Evolutionary conservation across 2,888 invertebrate genomes (phyloP), one percentile per base, ranked within the genome.

Genomic region (Cataglyphis altisquamis): DNA sequence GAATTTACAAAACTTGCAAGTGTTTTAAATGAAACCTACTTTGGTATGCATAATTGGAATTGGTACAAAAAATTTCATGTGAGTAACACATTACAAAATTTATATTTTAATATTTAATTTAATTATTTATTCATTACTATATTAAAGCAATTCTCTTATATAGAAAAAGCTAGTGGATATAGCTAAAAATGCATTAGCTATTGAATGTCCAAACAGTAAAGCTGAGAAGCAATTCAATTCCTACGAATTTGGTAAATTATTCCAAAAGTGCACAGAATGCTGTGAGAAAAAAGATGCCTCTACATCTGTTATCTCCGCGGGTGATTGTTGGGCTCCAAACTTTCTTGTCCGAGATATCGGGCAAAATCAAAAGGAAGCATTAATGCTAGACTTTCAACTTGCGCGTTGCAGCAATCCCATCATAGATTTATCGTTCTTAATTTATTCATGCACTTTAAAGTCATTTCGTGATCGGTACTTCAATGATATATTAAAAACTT

Each of bases 321-420:
- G 97, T 0, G 97, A 97, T 92, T 96, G 96, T 57, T 97, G 97
- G 97, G 96, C 96, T 0, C 97, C 97, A n/a, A 97, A 97, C 92
- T 97, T 97, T 88, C 92, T 97, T 0, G 96, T 96, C 10, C 95
- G 96, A 63, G 95, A 95, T 77, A 70, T 83, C 4, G 68, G 89
- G 0, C 63, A 62, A 21, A 86, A 87, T 9, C 89, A 94, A 77
- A 85, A 92, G 6, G 95, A 95, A 83, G 95, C 96, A 0, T 96
- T 96, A 89, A 95, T 97, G 84, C 96, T 97, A 52, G 97, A 97
- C 91, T 97, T 97, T 89, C 97, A 97, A 93, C 91, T 97, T 64
- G 94, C 96, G 0, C 95, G 95, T 86, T 96, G 95, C 86, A 95
- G 96, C 0, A 95, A 96, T 29, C 96, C 97, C 0, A 95, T 96